Percentiles rank a stretch among this genome's conserved stretches.
phyloP scores from a whole-genome alignment of 2,888 invertebrate species.

The Schizotus pectinicornis region DNA sequence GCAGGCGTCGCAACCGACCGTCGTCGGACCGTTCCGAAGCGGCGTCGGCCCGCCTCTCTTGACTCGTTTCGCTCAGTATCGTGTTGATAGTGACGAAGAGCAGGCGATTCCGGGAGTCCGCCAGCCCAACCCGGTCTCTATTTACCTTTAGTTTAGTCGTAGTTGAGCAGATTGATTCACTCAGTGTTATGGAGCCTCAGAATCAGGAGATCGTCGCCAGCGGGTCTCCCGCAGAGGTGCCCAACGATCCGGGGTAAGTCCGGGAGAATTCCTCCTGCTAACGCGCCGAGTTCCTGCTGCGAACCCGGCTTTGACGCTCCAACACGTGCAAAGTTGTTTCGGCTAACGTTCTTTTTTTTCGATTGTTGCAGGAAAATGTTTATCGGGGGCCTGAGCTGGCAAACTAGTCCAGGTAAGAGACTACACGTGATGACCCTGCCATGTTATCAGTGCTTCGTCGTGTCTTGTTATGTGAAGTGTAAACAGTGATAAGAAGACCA shows the following conservation, averaged over 20 bases:
- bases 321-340: too few species aligned
- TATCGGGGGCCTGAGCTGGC: constrained; percentile 99
- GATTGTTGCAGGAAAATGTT: constrained; percentile 98
- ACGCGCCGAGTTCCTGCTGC: constrained; percentile 3
- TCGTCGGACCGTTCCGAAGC: constrained; percentile 57
- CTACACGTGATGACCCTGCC: constrained; percentile 24
- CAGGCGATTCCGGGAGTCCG: constrained; percentile 67
- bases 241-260: constrained; percentile 92
- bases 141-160: constrained; percentile 66
- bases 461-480: constrained; percentile 21
- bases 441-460: constrained; percentile 29
- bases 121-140: constrained; percentile 63
- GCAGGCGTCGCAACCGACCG: constrained; percentile 45
- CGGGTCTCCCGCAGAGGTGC: constrained; percentile 87
- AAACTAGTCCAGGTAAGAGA: constrained; percentile 95
- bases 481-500: constrained; percentile 32
- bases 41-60: constrained; percentile 45
- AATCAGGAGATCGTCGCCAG: constrained; percentile 78
- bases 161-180: constrained; percentile 55
- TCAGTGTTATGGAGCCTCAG: constrained; percentile 72
- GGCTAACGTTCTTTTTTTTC: constrained; percentile 32
- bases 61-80: constrained; percentile 64
- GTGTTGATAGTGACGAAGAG: constrained; percentile 73
- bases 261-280: neutral
- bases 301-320: constrained; percentile 5